Percentiles rank a stretch among this genome's conserved stretches.
phyloP scores from a whole-genome alignment of 2,888 invertebrate genomes.

The Lithophane socia region DNA sequence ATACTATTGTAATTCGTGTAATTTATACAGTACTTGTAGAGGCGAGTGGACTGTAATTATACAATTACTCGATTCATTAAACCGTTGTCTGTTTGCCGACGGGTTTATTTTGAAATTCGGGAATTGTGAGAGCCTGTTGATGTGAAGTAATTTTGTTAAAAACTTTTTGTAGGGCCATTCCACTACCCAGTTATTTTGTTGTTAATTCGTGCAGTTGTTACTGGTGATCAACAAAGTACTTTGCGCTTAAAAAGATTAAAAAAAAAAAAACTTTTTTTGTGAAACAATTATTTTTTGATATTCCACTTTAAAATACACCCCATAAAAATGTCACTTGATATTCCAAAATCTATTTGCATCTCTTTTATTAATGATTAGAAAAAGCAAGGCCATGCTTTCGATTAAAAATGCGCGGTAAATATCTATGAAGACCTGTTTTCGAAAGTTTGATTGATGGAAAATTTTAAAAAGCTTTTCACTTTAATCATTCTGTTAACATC shows the following conservation, averaged over 20 bases:
- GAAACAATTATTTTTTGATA: background rate
- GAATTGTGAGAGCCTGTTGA: conserved; percentile 1
- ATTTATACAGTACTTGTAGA: conserved; percentile 50
- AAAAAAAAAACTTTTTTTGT: too few relatives aligned
- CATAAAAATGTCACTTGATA: background rate
- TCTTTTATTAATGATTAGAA: background rate
- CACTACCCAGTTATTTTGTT: conserved; percentile 18
- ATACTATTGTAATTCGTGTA: conserved; percentile 38
- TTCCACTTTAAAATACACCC: too few relatives aligned
- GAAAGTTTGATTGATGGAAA: background rate
- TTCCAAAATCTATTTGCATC: background rate
- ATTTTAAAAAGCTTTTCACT: background rate
- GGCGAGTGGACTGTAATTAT: conserved; percentile 62
- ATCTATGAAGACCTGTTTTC: background rate
- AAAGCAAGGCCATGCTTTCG: background rate
- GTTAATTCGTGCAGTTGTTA: conserved; percentile 8
- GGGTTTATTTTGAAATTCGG: conserved; percentile 45
- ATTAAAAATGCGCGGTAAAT: background rate
- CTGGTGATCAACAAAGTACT: conserved; percentile 6
- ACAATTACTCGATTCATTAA: conserved; percentile 71
- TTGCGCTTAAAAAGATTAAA: too few relatives aligned
- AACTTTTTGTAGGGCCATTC: conserved; percentile 37
- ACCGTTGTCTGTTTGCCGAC: conserved; percentile 20
- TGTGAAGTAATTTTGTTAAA: conserved; percentile 43
- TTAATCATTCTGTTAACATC: too few relatives aligned